These are phyloP conservation scores for Sycobia sp. DNA, from an alignment of 1,140 invertebrate species.

Conservation along the genomic window DNA sequence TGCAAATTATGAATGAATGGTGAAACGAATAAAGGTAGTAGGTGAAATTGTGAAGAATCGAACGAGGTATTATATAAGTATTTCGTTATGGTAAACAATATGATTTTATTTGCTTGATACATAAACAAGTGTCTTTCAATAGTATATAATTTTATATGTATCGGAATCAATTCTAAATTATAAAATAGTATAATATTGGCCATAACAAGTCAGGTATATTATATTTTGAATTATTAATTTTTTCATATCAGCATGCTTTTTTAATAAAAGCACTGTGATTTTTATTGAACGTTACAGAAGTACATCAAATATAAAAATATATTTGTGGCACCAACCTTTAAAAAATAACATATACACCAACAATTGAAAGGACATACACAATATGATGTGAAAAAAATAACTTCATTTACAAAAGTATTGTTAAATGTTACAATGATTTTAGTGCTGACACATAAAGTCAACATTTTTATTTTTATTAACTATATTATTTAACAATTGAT, in stretches of 20 bases:
- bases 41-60: too few relatives aligned
- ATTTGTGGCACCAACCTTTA: conserved; percentile 30
- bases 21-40: too few relatives aligned
- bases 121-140: conserved; percentile 29
- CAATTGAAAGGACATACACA: conserved; percentile 15
- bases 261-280: conserved; percentile 28
- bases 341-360: conserved; percentile 23
- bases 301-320: conserved; percentile 20
- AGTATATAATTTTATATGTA: conserved; percentile 14
- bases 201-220: conserved; percentile 16
- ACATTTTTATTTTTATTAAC: conserved; percentile 6
- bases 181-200: conserved; percentile 19
- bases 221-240: conserved; percentile 15
- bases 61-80: too few relatives aligned
- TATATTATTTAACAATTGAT: conserved; percentile 24
- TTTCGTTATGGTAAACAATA: conserved; percentile 31
- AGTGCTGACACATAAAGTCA: conserved; percentile 7
- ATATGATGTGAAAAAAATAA: conserved; percentile 22
- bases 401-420: conserved; percentile 18
- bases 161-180: conserved; percentile 18
- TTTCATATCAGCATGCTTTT: too few relatives aligned
- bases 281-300: conserved; percentile 10
- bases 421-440: conserved; percentile 12
- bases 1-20: too few relatives aligned
- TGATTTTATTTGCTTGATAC: conserved; percentile 30